A percentile compares a stretch with the other conserved stretches of the same genome.
Conservation (phyloP, 1,140 invertebrate species). For the Drosophila mauritiana region DNA sequence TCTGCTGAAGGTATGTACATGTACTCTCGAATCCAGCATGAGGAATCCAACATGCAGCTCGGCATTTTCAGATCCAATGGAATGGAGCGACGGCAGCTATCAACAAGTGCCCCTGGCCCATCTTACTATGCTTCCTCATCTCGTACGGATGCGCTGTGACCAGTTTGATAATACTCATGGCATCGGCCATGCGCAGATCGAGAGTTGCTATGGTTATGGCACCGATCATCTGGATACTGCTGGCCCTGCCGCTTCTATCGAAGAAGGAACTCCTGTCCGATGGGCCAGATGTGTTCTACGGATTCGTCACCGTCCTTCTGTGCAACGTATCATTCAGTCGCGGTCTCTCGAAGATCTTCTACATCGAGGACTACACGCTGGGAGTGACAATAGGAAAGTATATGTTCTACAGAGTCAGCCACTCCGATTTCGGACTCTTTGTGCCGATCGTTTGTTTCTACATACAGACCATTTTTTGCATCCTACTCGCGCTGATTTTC, state of each 20-base stretch:
- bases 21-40: too few species aligned
- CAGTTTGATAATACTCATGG: conserved; percentile 41
- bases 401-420: conserved; percentile 7
- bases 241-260: conserved; percentile 33
- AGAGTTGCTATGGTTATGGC: conserved; percentile 28
- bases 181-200: conserved; percentile 14
- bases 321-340: conserved; percentile 55
- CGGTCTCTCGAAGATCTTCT: conserved; percentile 34
- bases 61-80: conserved; percentile 27
- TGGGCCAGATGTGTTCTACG: background rate
- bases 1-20: background rate
- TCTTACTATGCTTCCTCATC: conserved; percentile 30
- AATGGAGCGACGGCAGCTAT: background rate
- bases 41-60: too few species aligned
- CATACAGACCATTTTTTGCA: conserved; percentile 23
- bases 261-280: background rate
- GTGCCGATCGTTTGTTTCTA: conserved; percentile 24
- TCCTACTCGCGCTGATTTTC: conserved; percentile 9
- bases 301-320: conserved; percentile 4
- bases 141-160: conserved; percentile 22
- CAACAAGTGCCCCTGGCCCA: conserved; percentile 28
- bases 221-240: conserved; percentile 50
- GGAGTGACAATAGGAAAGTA: conserved; percentile 1
- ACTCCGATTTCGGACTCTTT: conserved; percentile 7
- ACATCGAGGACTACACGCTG: conserved; percentile 9